These are phyloP conservation scores for Festucalex cinctus DNA, from an alignment of 2,113 vertebrate species.

Conservation along the genomic window DNA sequence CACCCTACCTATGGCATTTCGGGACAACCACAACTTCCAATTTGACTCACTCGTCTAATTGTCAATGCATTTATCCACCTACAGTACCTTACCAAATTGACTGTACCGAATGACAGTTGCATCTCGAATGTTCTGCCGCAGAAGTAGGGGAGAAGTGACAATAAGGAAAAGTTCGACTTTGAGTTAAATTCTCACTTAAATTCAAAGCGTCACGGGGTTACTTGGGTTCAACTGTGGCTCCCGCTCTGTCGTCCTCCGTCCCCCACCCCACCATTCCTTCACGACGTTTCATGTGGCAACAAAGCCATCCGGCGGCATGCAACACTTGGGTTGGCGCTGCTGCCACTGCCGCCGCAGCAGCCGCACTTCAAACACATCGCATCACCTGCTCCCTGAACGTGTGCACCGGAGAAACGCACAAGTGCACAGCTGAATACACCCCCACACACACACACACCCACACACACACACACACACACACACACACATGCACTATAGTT, in stretches of 20 bases:
- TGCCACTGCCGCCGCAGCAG: constrained; percentile 34
- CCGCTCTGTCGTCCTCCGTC: constrained; percentile 16
- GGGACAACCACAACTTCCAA: neutral
- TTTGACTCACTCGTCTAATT: neutral
- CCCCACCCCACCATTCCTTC: constrained; percentile 1
- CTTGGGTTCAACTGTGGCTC: constrained; percentile 47
- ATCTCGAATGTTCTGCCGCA: neutral
- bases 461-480: constrained; percentile 9
- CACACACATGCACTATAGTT: neutral
- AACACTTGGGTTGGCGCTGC: constrained; percentile 35
- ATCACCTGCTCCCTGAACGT: constrained; percentile 47
- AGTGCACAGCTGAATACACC: neutral
- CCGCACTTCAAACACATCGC: constrained; percentile 48
- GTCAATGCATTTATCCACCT: neutral
- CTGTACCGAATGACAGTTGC: neutral
- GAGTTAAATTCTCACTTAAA: constrained; percentile 45
- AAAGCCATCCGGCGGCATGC: constrained; percentile 56
- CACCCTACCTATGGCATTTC: neutral
- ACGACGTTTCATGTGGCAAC: constrained; percentile 61
- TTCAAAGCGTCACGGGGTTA: constrained; percentile 52
- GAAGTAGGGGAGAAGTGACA: constrained; percentile 28
- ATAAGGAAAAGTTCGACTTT: constrained; percentile 51
- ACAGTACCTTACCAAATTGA: neutral
- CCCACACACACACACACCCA: constrained; percentile 6
- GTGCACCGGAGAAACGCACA: constrained; percentile 27